A percentile compares a stretch with the other conserved stretches of the same genome.
Conservation (phyloP, 2,113 vertebrate species). For the Orthonyx spaldingii region DNA sequence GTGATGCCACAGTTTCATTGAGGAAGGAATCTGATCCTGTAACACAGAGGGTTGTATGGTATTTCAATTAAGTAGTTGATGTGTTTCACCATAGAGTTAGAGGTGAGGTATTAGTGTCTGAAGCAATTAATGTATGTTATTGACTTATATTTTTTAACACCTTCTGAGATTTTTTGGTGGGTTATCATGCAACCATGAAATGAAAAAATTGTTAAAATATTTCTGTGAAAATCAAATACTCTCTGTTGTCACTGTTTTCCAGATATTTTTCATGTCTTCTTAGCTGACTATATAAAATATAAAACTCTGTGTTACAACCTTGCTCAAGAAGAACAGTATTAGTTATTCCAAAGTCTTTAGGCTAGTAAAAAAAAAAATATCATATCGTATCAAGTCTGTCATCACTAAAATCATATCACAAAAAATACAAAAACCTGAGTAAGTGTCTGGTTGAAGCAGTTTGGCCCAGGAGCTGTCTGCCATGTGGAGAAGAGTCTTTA, state of each 20-base stretch:
- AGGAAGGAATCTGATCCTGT: not conserved
- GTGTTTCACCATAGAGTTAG: not conserved
- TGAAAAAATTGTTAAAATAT: not conserved
- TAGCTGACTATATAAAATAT: not conserved
- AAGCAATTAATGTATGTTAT: not conserved
- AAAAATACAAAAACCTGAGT: not conserved
- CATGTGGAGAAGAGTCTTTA: not conserved
- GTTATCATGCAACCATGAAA: not conserved
- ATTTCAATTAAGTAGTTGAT: not conserved
- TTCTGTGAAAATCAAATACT: not conserved
- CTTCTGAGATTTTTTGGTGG: not conserved
- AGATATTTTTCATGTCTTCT: not conserved
- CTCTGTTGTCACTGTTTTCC: not conserved
- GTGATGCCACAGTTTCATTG: conserved; percentile 7
- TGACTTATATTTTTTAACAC: not conserved
- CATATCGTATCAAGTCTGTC: not conserved
- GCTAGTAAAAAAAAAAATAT: not conserved
- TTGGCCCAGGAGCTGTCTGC: not conserved
- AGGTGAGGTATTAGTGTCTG: not conserved
- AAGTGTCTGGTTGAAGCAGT: not conserved
- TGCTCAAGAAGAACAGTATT: not conserved
- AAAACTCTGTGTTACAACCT: not conserved
- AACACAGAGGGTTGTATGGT: not conserved
- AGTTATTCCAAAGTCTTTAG: not conserved
- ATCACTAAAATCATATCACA: not conserved